Percentiles rank a stretch among this genome's conserved stretches.
Conservation (phyloP, 2,113 vertebrate species). For the Podiceps cristatus region DNA sequence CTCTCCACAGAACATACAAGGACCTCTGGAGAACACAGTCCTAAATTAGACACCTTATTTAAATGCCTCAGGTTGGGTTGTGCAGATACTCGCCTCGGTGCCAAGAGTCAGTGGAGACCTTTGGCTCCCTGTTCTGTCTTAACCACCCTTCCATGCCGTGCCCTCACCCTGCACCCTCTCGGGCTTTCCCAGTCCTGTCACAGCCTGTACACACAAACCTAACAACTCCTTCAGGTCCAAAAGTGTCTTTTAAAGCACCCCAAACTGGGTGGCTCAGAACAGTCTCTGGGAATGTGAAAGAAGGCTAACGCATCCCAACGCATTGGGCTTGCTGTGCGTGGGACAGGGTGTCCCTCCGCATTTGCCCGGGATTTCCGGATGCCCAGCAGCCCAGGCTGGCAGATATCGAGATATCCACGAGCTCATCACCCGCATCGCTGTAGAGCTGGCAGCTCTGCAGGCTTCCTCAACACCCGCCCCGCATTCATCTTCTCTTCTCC, state of each 20-base stretch:
- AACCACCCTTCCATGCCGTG: not conserved
- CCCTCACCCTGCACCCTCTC: no score
- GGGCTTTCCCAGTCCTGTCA: not conserved
- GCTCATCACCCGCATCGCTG: accelerated
- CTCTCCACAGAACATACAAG: not conserved
- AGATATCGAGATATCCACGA: not conserved
- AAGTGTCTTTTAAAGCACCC: not conserved
- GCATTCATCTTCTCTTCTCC: not conserved
- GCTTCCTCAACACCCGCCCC: accelerated
- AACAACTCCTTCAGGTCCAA: not conserved
- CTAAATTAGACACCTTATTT: not conserved
- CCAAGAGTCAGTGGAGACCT: not conserved
- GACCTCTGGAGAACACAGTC: not conserved
- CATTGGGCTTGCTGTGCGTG: accelerated
- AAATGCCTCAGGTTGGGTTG: not conserved
- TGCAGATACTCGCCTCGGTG: not conserved
- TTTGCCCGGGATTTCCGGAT: not conserved
- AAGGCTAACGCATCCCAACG: not conserved
- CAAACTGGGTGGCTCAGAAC: not conserved
- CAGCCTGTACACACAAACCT: not conserved
- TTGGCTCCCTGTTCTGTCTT: not conserved
- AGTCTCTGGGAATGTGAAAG: not conserved
- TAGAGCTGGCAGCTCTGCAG: not conserved
- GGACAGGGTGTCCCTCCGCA: not conserved
- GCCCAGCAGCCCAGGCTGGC: not conserved